These are phyloP conservation scores for Ephydatia muelleri DNA, from an alignment of 37 sponge, comb jelly and placozoan species.

Conservation along the genomic window DNA sequence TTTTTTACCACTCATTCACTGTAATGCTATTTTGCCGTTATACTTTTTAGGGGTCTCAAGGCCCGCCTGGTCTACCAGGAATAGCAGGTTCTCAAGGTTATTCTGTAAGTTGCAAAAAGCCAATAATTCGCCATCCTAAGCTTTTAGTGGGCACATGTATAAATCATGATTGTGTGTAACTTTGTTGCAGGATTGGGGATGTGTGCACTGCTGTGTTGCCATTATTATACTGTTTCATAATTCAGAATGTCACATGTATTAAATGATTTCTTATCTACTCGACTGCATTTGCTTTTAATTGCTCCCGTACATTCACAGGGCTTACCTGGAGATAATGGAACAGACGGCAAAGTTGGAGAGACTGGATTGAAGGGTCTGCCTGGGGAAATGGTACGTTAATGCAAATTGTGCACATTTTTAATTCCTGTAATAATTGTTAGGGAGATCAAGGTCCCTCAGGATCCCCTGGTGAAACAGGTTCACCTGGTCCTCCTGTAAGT, in stretches of 20 bases:
- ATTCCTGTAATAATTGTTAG: neutral
- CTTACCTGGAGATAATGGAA: neutral
- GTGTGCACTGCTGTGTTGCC: no score
- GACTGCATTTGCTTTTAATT: no score
- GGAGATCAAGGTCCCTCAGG: slow-evolving; percentile 8
- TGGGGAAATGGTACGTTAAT: slow-evolving; percentile 12
- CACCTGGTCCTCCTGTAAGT: neutral
- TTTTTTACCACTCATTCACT: neutral
- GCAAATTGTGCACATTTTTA: neutral
- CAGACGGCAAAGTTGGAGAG: slow-evolving; percentile 7
- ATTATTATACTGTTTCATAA: no score
- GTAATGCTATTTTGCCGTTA: no score
- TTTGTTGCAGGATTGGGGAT: no score
- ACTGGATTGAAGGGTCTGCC: slow-evolving; percentile 7
- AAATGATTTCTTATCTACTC: no score
- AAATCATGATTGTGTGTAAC: no score
- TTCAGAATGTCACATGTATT: no score
- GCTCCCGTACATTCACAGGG: neutral
- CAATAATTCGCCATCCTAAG: no score
- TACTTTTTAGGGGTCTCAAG: neutral
- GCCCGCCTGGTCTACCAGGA: slow-evolving; percentile 10
- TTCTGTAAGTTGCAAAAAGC: neutral
- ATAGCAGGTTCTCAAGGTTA: neutral
- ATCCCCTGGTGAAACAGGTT: neutral
- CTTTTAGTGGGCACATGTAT: no score